Evolutionary conservation across 64 coral and sea anemone genomes (phyloP).

Genomic region (Dendronephthya gigantea): DNA sequence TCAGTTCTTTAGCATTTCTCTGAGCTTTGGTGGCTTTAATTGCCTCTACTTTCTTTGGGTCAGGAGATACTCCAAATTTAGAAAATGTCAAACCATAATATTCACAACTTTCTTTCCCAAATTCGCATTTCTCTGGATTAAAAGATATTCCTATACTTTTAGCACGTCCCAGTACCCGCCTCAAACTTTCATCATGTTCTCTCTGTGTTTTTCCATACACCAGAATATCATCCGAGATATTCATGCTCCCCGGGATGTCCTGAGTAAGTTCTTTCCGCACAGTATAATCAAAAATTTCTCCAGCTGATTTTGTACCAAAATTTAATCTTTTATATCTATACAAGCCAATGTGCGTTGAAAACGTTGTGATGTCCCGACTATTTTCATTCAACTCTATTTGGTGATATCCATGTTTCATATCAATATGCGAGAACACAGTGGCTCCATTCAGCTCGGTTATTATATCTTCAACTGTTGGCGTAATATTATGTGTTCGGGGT

Average conservation of each 20-base stretch:
- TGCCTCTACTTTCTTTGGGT: not conserved
- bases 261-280: not conserved
- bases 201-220: no score
- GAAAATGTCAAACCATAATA: not conserved
- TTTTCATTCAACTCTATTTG: slow-evolving; percentile 24
- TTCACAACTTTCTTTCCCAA: not conserved
- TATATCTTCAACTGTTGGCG: not conserved
- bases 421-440: slow-evolving; percentile 3
- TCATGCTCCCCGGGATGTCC: not conserved
- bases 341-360: not conserved
- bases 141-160: not conserved
- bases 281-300: not conserved
- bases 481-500: not conserved
- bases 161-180: not conserved
- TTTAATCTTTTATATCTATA: slow-evolving; percentile 14
- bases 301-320: not conserved
- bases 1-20: not conserved
- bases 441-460: no score
- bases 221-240: slow-evolving; percentile 1
- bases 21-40: not conserved
- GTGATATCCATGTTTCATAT: not conserved
- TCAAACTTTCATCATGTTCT: not conserved
- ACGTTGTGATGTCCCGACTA: slow-evolving; percentile 7
- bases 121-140: not conserved
- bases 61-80: not conserved